Evolutionary conservation across 30 jellyfish, hydroid and myxozoan species (phyloP), one percentile per base, ranked within the genome.

Genomic region (Hydractinia symbiolongicarpus): DNA sequence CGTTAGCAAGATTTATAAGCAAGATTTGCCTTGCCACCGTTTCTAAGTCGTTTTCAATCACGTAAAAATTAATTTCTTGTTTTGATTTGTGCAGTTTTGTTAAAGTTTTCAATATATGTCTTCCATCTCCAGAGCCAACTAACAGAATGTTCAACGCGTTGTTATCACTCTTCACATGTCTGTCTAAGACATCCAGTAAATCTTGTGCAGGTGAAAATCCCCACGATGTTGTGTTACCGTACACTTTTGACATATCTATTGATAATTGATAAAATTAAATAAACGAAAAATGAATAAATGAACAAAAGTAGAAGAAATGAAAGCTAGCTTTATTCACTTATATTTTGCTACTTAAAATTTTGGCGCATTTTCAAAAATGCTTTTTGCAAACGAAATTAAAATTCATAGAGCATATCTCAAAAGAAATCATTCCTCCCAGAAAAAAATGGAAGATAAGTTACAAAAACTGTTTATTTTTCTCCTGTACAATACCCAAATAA

Each of bases 181-280:
- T 64, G 19, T 61, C 77, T 44, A 77, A 50, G 5, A 60, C 11
- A 50, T 84, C 61, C 7, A 85, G 16, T 5, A 94, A 79, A 53
- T 94, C 95, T 50, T 76, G 82, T 6, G 93, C 95, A 50, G 99
- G 99, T 56, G 96, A 77, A 79, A 94, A 88, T 19, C 99, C 99
- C 99, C 99, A 94, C 99, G 96, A 94, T 5, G 96, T 77, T 21
- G 85, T 88, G 9, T 94, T 86, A 50, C 99, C 99, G 61, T 82
- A 87, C 14, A 89, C 94, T 61, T 57, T 44, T 4, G 77, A 21
- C 55, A 54, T n/a, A n/a, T 72, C 77, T 19, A 50, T 76, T 75
- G 44, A 53, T 0, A 71, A n/a, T 19, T 9, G 1, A 6, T 19
- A 71, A 50, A 6, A 64, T 6, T 6, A 64, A 13, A 64, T 64